phyloP scores from a whole-genome alignment of 2,113 vertebrate genomes.

The Dromiciops gliroides region DNA sequence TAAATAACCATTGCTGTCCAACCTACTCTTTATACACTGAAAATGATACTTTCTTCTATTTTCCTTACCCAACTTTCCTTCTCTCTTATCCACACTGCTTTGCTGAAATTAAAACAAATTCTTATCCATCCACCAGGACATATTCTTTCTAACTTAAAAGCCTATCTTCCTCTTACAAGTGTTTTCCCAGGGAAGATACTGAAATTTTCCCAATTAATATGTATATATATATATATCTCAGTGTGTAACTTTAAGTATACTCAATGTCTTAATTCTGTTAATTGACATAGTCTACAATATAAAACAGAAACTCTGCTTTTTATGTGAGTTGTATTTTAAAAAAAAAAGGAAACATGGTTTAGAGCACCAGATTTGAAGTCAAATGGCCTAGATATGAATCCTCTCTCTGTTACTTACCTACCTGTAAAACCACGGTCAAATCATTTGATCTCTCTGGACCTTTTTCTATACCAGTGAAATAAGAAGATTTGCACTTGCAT shows the following conservation, averaged over 20 bases:
- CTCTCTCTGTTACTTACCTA: not conserved
- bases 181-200: slow-evolving; percentile 48
- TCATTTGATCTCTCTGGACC: not conserved
- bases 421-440: not conserved
- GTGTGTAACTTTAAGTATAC: not conserved
- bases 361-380: not conserved
- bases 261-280: not conserved
- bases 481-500: not conserved
- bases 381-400: not conserved
- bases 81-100: slow-evolving; percentile 24
- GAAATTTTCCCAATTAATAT: slow-evolving; percentile 47
- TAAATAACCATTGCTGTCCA: slow-evolving; percentile 46
- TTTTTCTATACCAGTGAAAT: not conserved
- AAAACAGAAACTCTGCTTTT: not conserved
- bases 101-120: slow-evolving; percentile 48
- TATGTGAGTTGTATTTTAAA: not conserved
- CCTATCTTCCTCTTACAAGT: slow-evolving; percentile 33
- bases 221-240: not conserved
- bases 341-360: not conserved
- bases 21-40: slow-evolving; percentile 14
- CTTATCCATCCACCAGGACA: slow-evolving; percentile 25
- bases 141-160: not conserved
- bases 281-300: not conserved
- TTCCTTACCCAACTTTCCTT: slow-evolving; percentile 30
- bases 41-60: slow-evolving; percentile 28